Conservation (phyloP, 2,797 vertebrate species). For the Lates japonicus region DNA sequence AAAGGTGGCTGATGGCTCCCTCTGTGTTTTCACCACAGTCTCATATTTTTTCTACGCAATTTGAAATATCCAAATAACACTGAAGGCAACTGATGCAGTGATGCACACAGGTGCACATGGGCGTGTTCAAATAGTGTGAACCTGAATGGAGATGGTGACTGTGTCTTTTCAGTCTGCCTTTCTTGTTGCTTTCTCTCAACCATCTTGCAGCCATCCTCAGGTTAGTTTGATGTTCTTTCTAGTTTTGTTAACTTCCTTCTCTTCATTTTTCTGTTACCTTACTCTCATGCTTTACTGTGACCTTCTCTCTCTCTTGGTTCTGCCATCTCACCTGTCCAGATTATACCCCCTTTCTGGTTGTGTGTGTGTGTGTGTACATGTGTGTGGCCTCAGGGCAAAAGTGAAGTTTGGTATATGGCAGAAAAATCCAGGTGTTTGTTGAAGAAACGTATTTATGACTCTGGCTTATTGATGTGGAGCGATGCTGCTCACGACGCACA, state of each 20-base stretch:
- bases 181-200: constrained; percentile 1
- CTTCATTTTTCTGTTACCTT: neutral
- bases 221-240: constrained; percentile 26
- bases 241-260: constrained; percentile 8
- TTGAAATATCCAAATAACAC: constrained; percentile 32
- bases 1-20: constrained; percentile 12
- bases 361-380: too few relatives aligned
- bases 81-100: constrained; percentile 28
- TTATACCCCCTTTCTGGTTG: too few relatives aligned
- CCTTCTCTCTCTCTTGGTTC: constrained; percentile 26
- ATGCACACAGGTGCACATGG: neutral
- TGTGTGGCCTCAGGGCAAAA: too few relatives aligned
- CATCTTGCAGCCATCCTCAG: constrained; percentile 10
- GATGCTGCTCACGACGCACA: too few relatives aligned
- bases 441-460: too few relatives aligned
- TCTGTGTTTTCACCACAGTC: neutral
- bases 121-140: constrained; percentile 21
- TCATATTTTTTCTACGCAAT: neutral
- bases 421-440: too few relatives aligned
- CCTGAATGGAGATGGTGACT: constrained; percentile 26
- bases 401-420: too few relatives aligned
- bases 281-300: constrained; percentile 6
- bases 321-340: too few relatives aligned
- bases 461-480: too few relatives aligned
- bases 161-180: constrained; percentile 3